Conservation (phyloP, 2,888 invertebrate species). For the Ophonus ardosiacus region DNA sequence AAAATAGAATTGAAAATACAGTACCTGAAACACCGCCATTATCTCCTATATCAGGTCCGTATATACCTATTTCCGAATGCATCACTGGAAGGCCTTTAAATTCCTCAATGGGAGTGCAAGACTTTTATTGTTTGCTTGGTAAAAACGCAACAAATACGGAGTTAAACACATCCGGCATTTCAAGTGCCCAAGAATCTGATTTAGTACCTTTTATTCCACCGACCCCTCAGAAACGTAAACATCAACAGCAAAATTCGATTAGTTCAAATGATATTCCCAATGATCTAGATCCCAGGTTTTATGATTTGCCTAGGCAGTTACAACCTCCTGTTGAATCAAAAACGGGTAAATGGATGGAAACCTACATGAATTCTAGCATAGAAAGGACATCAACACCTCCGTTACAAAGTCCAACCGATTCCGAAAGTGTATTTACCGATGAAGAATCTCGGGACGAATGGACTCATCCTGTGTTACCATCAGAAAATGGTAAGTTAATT, state of each 20-base stretch:
- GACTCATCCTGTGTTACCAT: constrained; percentile 77
- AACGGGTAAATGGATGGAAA: constrained; percentile 71
- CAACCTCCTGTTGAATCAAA: constrained; percentile 67
- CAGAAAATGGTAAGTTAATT: constrained; percentile 69
- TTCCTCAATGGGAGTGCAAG: constrained; percentile 37
- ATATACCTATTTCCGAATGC: constrained; percentile 95
- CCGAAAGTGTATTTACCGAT: constrained; percentile 83
- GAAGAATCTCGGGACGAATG: constrained; percentile 77
- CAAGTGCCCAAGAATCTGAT: constrained; percentile 72
- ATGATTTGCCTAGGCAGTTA: constrained; percentile 75
- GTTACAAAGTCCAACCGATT: constrained; percentile 82
- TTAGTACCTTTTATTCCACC: constrained; percentile 84
- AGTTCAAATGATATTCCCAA: constrained; percentile 67
- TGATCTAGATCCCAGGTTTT: constrained; percentile 78
- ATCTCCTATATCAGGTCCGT: constrained; percentile 87
- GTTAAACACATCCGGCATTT: constrained; percentile 22
- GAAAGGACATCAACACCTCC: constrained; percentile 75
- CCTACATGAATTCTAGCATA: constrained; percentile 70
- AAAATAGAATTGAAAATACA: constrained; percentile 57
- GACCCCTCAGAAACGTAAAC: constrained; percentile 63
- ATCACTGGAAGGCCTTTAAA: constrained; percentile 82
- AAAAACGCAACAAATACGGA: constrained; percentile 51
- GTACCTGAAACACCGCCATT: constrained; percentile 80
- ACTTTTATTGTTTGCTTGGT: constrained; percentile 42
- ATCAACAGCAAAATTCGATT: constrained; percentile 57